phyloP scores from a whole-genome alignment of 1,140 invertebrate species.

The Anoplolepis gracilipes region DNA sequence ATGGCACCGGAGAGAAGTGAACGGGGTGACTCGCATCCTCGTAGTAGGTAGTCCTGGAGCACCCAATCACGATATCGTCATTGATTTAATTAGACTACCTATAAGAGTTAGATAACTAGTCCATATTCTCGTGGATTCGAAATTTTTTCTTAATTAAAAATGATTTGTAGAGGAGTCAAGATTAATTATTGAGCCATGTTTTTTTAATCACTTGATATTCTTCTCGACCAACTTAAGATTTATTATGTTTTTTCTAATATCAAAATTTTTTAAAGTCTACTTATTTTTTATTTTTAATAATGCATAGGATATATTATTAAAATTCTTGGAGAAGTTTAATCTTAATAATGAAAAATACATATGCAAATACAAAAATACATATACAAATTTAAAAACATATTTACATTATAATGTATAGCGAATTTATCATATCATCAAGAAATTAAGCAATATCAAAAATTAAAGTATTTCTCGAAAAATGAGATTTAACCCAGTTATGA shows the following conservation, averaged over 20 bases:
- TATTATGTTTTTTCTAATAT: background rate
- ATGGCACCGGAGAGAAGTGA: conserved; percentile 25
- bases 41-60: conserved; percentile 3
- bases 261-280: background rate
- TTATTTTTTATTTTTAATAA: background rate
- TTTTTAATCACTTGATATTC: background rate
- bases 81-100: conserved; percentile 17
- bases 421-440: background rate
- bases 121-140: background rate
- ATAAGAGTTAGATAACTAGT: conserved; percentile 14
- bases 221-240: background rate
- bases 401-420: background rate
- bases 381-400: background rate
- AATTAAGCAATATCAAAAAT: background rate
- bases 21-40: conserved; percentile 27
- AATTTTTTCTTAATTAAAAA: background rate
- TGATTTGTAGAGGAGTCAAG: background rate
- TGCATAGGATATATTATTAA: background rate
- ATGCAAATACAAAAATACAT: too few relatives aligned
- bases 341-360: background rate
- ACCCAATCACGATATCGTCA: background rate
- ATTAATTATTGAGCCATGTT: background rate
- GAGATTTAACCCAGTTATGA: background rate
- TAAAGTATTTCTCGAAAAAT: background rate
- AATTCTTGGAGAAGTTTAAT: background rate